Evolutionary conservation across 2,113 vertebrate genomes (phyloP).

Genomic region (Typhlomys cinereus): DNA sequence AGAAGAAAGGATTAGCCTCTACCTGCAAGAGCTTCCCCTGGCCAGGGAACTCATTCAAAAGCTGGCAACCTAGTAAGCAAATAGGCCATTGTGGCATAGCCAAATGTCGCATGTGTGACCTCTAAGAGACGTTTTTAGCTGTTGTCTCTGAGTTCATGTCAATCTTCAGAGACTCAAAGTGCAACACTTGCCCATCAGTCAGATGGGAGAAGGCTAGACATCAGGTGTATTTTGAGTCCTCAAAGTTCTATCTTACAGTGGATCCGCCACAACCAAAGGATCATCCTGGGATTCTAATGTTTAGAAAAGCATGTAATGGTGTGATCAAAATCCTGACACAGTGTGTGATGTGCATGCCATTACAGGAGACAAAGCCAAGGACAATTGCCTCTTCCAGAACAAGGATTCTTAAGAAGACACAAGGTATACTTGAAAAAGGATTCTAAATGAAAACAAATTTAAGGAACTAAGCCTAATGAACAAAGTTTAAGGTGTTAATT

Average conservation of each 20-base stretch:
- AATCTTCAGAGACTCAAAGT: background rate
- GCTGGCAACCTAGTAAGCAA: background rate
- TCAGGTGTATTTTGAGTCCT: background rate
- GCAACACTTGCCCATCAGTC: background rate
- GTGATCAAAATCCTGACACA: background rate
- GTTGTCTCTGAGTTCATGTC: background rate
- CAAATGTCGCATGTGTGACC: accelerated
- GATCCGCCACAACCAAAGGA: background rate
- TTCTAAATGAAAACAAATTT: background rate
- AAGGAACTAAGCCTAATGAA: no score
- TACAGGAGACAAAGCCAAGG: background rate
- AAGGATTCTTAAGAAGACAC: background rate
- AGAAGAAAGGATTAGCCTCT: background rate
- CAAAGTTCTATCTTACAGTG: background rate
- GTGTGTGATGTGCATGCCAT: accelerated
- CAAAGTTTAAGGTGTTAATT: background rate
- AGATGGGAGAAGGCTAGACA: background rate
- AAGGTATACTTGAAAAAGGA: background rate
- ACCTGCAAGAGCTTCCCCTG: background rate
- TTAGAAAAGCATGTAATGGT: background rate
- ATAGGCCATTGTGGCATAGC: background rate
- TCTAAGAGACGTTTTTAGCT: background rate
- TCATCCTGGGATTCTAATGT: background rate
- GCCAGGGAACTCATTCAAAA: background rate
- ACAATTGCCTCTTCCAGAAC: background rate